phyloP scores from a whole-genome alignment of 2,797 vertebrate species.

The Arctocebus calabarensis region DNA sequence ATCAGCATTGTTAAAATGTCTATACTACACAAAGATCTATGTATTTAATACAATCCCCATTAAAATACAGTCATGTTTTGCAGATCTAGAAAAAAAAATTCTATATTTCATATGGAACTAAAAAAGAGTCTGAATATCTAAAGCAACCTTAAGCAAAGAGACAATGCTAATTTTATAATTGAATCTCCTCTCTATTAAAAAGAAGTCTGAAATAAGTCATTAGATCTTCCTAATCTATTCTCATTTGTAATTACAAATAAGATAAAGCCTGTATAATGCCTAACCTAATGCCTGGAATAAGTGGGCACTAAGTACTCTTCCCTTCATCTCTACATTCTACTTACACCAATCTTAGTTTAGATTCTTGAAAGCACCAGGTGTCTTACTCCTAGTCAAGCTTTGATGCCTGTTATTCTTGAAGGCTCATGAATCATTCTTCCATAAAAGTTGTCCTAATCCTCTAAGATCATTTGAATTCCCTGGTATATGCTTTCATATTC shows the following conservation, averaged over 20 bases:
- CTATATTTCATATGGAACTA: too few relatives aligned
- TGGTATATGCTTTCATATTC: not conserved
- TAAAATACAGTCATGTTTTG: too few relatives aligned
- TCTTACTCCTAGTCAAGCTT: not conserved
- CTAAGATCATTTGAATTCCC: not conserved
- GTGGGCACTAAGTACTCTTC: not conserved
- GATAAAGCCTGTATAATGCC: not conserved
- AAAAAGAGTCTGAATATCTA: too few relatives aligned
- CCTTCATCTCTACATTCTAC: not conserved
- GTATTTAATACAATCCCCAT: too few relatives aligned
- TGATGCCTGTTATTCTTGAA: not conserved
- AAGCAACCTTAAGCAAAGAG: not conserved
- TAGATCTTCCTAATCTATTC: not conserved
- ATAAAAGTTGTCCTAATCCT: not conserved
- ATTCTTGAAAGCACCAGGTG: fast-evolving
- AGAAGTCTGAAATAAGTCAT: not conserved
- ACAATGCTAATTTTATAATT: not conserved
- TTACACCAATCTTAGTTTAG: not conserved
- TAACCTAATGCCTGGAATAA: not conserved
- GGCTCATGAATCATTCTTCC: not conserved
- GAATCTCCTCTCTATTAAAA: not conserved
- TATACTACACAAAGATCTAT: too few relatives aligned
- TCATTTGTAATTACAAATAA: not conserved
- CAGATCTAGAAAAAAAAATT: too few relatives aligned
- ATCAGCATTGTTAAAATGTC: too few relatives aligned